A percentile compares a stretch with the other conserved stretches of the same genome.
Evolutionary conservation across 1,140 invertebrate species (phyloP).

Genomic region (Hypothenemus hampei): DNA sequence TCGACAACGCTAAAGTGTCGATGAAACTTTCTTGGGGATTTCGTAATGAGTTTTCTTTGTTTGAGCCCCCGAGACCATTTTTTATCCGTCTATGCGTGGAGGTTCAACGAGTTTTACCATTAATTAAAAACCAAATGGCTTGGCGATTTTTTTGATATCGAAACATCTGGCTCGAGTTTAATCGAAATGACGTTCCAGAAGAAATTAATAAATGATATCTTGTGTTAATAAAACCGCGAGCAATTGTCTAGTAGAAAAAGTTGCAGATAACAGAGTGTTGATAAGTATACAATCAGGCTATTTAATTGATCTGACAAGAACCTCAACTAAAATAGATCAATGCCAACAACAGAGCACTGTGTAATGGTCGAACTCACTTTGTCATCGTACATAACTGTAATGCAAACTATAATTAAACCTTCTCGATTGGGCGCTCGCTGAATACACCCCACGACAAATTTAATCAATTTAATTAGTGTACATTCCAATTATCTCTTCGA

Average conservation of each 20-base stretch:
- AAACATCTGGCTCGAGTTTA: too few species aligned
- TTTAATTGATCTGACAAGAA: neutral
- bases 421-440: neutral
- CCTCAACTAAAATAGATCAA: neutral
- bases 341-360: neutral
- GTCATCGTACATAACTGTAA: neutral
- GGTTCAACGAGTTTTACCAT: conserved; percentile 6
- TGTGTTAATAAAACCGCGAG: too few species aligned
- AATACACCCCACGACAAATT: too few species aligned
- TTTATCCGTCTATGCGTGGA: conserved; percentile 2
- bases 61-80: conserved; percentile 15
- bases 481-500: neutral
- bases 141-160: too few species aligned
- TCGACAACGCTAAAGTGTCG: conserved; percentile 14
- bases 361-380: neutral
- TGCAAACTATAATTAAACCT: neutral
- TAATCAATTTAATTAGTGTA: neutral
- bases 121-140: too few species aligned
- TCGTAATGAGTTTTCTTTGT: conserved; percentile 24
- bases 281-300: too few species aligned
- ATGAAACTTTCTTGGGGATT: conserved; percentile 20
- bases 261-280: too few species aligned
- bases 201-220: too few species aligned
- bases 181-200: too few species aligned
- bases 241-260: too few species aligned